Conservation (phyloP, 2,888 invertebrate species). For the Asteroscopus sphinx region DNA sequence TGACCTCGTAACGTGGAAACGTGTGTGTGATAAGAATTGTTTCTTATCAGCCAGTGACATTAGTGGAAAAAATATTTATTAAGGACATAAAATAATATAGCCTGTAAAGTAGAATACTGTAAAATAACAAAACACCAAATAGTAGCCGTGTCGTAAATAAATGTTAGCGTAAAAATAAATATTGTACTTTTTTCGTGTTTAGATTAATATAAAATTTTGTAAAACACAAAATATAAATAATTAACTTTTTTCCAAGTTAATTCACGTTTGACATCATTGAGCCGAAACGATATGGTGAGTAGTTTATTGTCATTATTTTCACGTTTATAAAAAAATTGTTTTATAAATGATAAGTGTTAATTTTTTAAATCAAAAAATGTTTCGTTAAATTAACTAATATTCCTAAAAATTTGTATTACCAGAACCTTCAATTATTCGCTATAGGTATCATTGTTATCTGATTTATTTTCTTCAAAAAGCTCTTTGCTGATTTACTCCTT, state of each 20-base stretch:
- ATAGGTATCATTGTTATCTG: too few relatives aligned
- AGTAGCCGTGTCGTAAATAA: slow-evolving; percentile 48
- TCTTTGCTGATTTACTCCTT: background rate
- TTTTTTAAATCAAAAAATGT: background rate
- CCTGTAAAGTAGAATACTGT: slow-evolving; percentile 49
- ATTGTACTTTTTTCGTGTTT: slow-evolving; percentile 25
- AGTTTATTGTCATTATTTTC: slow-evolving; percentile 1
- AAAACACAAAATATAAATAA: slow-evolving; percentile 17
- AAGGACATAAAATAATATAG: slow-evolving; percentile 40
- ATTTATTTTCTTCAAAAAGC: slow-evolving; percentile 1
- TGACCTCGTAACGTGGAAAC: slow-evolving; percentile 49
- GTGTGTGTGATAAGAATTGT: slow-evolving; percentile 42
- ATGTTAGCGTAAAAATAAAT: slow-evolving; percentile 48
- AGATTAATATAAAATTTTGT: slow-evolving; percentile 29
- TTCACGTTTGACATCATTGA: slow-evolving; percentile 40
- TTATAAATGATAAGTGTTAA: background rate
- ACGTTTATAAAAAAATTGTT: background rate
- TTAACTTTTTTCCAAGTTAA: slow-evolving; percentile 37
- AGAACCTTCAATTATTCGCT: too few relatives aligned
- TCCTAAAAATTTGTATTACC: too few relatives aligned
- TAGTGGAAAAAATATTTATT: slow-evolving; percentile 45
- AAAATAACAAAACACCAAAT: slow-evolving; percentile 55
- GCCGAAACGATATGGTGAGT: slow-evolving; percentile 58
- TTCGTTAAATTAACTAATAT: too few relatives aligned
- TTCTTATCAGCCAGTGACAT: slow-evolving; percentile 50